phyloP scores from a whole-genome alignment of 1,140 invertebrate species.

The Chymomyza costata region DNA sequence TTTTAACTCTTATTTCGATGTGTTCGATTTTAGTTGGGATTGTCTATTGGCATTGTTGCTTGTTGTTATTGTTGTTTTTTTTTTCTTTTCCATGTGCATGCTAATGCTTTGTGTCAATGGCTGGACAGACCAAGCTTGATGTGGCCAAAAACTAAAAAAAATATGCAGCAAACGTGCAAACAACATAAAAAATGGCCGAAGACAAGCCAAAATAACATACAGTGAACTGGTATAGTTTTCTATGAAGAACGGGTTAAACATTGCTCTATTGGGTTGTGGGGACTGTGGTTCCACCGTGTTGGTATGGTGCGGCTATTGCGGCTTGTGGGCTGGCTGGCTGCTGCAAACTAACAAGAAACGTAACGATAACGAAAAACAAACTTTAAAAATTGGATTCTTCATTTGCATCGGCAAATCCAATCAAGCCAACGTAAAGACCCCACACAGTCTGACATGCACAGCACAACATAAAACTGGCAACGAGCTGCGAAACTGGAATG shows the following conservation, averaged over 20 bases:
- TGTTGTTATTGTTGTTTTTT: conserved; percentile 20
- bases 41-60: conserved; percentile 42
- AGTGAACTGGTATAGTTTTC: neutral
- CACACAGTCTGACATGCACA: conserved; percentile 15
- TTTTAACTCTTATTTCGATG: conserved; percentile 19
- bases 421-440: conserved; percentile 73
- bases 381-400: conserved; percentile 74
- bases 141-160: conserved; percentile 23
- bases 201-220: neutral
- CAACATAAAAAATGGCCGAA: conserved; percentile 6
- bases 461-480: conserved; percentile 58
- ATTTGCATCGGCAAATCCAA: conserved; percentile 75
- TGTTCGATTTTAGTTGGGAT: conserved; percentile 53
- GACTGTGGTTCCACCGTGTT: conserved; percentile 16
- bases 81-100: conserved; percentile 21
- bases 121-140: conserved; percentile 17
- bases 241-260: too few relatives aligned
- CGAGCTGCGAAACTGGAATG: neutral
- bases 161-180: conserved; percentile 33
- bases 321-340: too few relatives aligned
- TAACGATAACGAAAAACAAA: conserved; percentile 75
- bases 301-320: too few relatives aligned
- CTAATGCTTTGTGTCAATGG: conserved; percentile 62
- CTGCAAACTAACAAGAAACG: conserved; percentile 64
- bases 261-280: too few relatives aligned